Conservation (phyloP, 2,888 invertebrate species). For the Eupithecia subfuscata region DNA sequence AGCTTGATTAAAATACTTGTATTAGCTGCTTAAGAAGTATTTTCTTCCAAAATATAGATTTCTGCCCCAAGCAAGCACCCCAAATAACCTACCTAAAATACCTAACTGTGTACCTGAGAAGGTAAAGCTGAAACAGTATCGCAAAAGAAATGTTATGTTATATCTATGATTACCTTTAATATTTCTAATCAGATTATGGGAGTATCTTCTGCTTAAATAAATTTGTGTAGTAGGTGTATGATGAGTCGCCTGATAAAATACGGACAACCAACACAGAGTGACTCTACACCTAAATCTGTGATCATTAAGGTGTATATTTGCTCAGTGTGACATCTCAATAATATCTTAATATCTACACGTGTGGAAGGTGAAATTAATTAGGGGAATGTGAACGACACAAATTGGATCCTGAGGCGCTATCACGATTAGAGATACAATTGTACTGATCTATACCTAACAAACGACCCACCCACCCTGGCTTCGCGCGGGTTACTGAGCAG, state of each 20-base stretch:
- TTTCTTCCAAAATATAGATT: too few relatives aligned
- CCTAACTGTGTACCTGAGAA: neutral
- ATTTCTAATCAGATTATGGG: neutral
- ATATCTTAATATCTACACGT: slow-evolving; percentile 29
- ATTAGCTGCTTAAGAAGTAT: too few relatives aligned
- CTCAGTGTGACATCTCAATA: slow-evolving; percentile 14
- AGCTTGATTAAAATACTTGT: neutral
- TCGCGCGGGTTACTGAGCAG: too few relatives aligned
- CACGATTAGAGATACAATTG: neutral
- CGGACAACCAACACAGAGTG: neutral
- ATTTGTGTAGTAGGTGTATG: neutral
- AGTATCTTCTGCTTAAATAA: neutral
- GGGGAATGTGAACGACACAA: slow-evolving; percentile 40
- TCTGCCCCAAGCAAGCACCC: too few relatives aligned
- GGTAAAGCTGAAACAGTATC: neutral
- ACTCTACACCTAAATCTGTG: slow-evolving; percentile 13
- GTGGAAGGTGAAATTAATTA: slow-evolving; percentile 41
- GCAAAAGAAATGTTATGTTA: neutral
- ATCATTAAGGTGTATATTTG: slow-evolving; percentile 26
- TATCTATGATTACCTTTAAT: neutral
- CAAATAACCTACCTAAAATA: too few relatives aligned
- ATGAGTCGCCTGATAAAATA: slow-evolving; percentile 13
- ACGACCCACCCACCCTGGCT: too few relatives aligned
- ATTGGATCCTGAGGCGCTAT: slow-evolving; percentile 39
- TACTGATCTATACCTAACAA: too few relatives aligned